Base-by-base conservation (phyloP, 2,888 invertebrate species). In the Cordilura impudica region DNA sequence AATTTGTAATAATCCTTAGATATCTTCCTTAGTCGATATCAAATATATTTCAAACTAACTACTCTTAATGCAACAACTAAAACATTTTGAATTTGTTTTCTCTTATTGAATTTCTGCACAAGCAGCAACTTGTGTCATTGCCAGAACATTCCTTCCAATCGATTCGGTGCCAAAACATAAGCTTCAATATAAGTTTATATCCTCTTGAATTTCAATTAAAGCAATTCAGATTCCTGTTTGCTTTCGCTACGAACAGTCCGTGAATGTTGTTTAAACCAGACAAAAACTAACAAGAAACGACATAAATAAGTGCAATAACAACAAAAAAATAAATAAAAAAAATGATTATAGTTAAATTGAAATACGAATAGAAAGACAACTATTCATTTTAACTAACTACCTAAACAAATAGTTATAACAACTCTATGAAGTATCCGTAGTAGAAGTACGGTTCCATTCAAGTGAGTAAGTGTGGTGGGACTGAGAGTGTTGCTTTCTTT, bases 191-290 rank as follows among this genome's bases (percentile, higher is more conserved):
- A 75, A 61, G 60, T 67, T 66, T 56, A 71, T 71, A 79, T 71
- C 71, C 75, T 67, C 54, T 75, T 79, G 53, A 71, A 75, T 71
- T 74, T 51, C 71, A 75, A 75, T 79, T 79, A 79, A 75, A 75
- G 45, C 83, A 83, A 83, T 83, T 84, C 85, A 87, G 87, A 87
- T 82, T 87, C 83, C 83, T 76, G 83, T 84, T 85, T 81, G 84
- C 85, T 82, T 83, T 85, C 86, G 82, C 83, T 84, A 85, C 84
- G 87, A 84, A 83, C 87, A 85, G 86, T 85, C 82, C 82, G 81
- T 80, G 82, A 70, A 60, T 63, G 35, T 14, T 39, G 45, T 53
- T 67, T 43, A 67, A 45, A n/a, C 61, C 74, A 56, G 73, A 35
- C 10, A 39, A 47, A 53, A 51, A 29, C 35, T 47, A 51, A 39